phyloP scores from a whole-genome alignment of 2,797 vertebrate species.

The Nannoperca australis region DNA sequence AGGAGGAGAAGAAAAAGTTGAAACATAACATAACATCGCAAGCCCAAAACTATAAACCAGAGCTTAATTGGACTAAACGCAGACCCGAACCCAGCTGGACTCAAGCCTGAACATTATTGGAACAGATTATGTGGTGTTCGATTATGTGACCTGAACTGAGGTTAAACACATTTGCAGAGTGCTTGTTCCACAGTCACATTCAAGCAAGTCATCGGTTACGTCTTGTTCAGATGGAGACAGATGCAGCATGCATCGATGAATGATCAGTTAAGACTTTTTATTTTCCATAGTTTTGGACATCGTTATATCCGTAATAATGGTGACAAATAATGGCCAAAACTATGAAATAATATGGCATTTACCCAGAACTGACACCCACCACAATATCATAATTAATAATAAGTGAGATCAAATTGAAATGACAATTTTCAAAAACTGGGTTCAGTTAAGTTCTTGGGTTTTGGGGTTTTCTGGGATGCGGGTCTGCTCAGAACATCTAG shows the following conservation, averaged over 20 bases:
- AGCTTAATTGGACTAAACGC: not conserved
- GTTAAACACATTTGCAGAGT: not conserved
- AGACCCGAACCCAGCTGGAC: constrained; percentile 32
- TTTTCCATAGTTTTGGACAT: not conserved
- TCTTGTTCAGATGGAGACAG: not conserved
- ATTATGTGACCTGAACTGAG: not conserved
- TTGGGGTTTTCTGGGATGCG: constrained; percentile 18
- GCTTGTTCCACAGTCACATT: not conserved
- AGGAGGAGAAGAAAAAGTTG: constrained; percentile 60
- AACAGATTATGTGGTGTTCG: not conserved
- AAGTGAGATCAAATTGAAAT: not conserved
- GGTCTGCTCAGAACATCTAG: constrained; percentile 9
- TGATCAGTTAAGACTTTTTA: not conserved
- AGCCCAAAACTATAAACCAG: constrained; percentile 13
- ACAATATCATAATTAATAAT: too few species aligned
- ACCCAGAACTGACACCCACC: not conserved
- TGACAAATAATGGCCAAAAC: too few species aligned
- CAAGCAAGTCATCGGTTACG: not conserved
- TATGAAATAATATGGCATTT: too few species aligned
- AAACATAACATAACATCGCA: constrained; percentile 42
- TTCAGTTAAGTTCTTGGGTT: not conserved
- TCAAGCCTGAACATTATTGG: not conserved
- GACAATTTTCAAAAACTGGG: not conserved
- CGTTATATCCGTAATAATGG: not conserved
- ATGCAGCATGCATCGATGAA: not conserved